These are phyloP conservation scores for Acronicta leporina DNA, from an alignment of 2,888 invertebrate genomes.

Conservation along the genomic window DNA sequence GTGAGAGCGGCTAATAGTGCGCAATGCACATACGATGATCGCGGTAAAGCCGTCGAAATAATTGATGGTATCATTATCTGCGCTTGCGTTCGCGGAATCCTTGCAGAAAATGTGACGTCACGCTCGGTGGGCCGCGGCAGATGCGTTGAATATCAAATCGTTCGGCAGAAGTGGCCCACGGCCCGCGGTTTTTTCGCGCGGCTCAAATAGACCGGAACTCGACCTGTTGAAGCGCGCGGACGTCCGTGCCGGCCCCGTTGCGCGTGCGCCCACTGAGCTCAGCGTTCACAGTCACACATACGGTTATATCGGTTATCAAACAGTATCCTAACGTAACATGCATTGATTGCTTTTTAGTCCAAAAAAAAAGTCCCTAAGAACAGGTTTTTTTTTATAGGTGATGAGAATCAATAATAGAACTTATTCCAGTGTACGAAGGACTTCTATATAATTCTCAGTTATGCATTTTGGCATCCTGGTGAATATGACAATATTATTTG, in stretches of 20 bases:
- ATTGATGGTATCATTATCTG: conserved; percentile 48
- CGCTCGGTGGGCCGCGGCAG: conserved; percentile 65
- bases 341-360: no score
- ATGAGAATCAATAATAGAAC: no score
- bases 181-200: conserved; percentile 63
- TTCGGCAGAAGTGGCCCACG: conserved; percentile 60
- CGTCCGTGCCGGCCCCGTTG: conserved; percentile 67
- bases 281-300: conserved; percentile 43
- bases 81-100: conserved; percentile 55
- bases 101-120: conserved; percentile 67
- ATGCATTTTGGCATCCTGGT: no score
- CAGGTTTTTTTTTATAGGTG: no score
- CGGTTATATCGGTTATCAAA: conserved; percentile 22
- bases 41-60: conserved; percentile 36
- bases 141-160: conserved; percentile 72
- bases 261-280: conserved; percentile 44
- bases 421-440: no score
- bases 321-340: neutral
- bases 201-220: conserved; percentile 79
- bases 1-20: conserved; percentile 53
- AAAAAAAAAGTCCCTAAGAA: no score
- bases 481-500: no score
- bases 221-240: conserved; percentile 71
- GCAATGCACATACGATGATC: conserved; percentile 35
- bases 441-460: no score